A percentile compares a stretch with the other conserved stretches of the same genome.
Conservation (phyloP, 2,113 vertebrate species). For the Catharus fuscescens region DNA sequence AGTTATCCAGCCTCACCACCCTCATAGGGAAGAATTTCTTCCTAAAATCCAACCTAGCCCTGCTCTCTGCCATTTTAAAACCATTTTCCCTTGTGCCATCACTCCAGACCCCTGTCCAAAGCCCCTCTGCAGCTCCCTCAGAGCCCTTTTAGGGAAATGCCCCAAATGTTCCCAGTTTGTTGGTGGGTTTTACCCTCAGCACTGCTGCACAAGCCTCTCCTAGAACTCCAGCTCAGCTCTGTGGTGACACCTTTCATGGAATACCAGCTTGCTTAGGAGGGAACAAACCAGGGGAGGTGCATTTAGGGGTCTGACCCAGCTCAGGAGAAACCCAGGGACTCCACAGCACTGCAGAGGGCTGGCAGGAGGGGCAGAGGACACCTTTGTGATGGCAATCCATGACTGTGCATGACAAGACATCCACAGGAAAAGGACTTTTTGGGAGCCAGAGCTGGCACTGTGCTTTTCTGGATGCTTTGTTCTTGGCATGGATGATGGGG, state of each 20-base stretch:
- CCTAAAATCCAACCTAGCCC: not conserved
- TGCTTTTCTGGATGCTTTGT: not conserved
- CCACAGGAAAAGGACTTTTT: not conserved
- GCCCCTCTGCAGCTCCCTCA: not conserved
- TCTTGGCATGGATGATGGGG: not conserved
- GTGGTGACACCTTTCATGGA: not conserved
- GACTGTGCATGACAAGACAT: not conserved
- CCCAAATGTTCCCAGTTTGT: not conserved
- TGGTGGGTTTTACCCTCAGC: not conserved
- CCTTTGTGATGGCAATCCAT: accelerated
- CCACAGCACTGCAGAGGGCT: not conserved
- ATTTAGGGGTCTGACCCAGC: not conserved
- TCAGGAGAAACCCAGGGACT: not conserved
- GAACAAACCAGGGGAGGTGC: not conserved
- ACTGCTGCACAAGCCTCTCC: not conserved
- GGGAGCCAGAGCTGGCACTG: not conserved
- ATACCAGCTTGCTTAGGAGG: not conserved
- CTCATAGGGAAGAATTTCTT: accelerated
- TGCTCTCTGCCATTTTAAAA: not conserved
- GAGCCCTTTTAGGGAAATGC: not conserved
- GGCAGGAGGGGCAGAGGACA: not conserved
- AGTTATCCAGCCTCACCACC: no score
- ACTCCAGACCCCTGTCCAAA: not conserved
- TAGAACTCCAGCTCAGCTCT: not conserved
- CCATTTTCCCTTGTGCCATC: not conserved